Evolutionary conservation across 2,888 invertebrate species (phyloP).

Genomic region (Oscheius sp.): DNA sequence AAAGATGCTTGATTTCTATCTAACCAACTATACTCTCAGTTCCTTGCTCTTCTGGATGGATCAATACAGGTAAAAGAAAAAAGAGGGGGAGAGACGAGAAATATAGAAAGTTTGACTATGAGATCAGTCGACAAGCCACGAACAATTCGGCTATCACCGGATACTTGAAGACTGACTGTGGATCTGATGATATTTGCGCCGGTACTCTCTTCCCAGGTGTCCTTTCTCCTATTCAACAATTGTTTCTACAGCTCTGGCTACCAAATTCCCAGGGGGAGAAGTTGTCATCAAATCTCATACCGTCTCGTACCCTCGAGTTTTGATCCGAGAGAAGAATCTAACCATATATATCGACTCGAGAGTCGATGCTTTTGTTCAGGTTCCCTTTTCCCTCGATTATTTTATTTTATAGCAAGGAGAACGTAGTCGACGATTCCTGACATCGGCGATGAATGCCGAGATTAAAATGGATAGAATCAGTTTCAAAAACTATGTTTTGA

Average conservation of each 20-base stretch:
- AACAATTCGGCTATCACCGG: constrained; percentile 66
- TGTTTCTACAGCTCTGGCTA: constrained; percentile 51
- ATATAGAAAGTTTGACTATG: constrained; percentile 67
- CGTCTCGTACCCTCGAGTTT: constrained; percentile 63
- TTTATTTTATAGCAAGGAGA: constrained; percentile 59
- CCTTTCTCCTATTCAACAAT: background rate
- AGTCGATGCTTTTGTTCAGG: constrained; percentile 69
- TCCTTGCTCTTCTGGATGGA: constrained; percentile 70
- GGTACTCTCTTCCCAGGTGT: constrained; percentile 66
- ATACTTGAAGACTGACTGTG: constrained; percentile 67
- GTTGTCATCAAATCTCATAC: constrained; percentile 68
- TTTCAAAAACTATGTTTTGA: constrained; percentile 65
- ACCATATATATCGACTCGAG: constrained; percentile 63
- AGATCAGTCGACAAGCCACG: constrained; percentile 62
- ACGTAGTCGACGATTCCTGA: constrained; percentile 65
- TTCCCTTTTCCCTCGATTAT: constrained; percentile 17
- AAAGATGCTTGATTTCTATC: constrained; percentile 66
- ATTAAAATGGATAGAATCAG: constrained; percentile 60
- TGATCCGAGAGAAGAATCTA: constrained; percentile 61
- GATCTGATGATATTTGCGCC: constrained; percentile 66
- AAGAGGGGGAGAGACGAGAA: background rate
- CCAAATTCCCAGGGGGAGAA: constrained; percentile 64
- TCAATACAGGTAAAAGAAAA: constrained; percentile 58
- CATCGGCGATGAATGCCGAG: constrained; percentile 67
- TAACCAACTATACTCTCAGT: constrained; percentile 67